Conservation (phyloP, 2,113 vertebrate species). For the Falcunculus frontatus region DNA sequence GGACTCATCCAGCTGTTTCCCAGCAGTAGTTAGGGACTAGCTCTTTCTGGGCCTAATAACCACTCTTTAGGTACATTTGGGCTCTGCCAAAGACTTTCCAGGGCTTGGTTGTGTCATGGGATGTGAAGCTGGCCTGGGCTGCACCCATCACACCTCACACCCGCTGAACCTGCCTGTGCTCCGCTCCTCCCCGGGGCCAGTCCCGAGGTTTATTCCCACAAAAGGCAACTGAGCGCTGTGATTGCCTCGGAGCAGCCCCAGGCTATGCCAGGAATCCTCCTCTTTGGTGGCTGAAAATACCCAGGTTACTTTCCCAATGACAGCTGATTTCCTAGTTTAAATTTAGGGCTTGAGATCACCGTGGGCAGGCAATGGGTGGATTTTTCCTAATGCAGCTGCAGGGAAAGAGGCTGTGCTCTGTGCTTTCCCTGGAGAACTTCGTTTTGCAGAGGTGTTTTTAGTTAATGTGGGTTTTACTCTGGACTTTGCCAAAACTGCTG, state of each 20-base stretch:
- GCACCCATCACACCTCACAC: not conserved
- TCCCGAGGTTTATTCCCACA: not conserved
- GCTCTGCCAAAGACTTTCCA: not conserved
- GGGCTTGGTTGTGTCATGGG: accelerated
- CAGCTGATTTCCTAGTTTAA: not conserved
- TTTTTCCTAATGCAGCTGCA: not conserved
- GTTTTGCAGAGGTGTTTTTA: not conserved
- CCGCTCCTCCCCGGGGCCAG: not conserved
- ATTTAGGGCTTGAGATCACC: not conserved
- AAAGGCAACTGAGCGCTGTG: not conserved
- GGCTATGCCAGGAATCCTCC: not conserved
- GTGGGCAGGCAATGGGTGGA: not conserved
- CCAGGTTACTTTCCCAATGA: not conserved
- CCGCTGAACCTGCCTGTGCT: not conserved
- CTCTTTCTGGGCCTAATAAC: not conserved
- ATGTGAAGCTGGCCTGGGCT: not conserved
- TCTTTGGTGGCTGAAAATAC: not conserved
- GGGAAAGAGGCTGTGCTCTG: not conserved
- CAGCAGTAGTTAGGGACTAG: no score
- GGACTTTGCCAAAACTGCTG: not conserved
- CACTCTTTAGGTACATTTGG: accelerated
- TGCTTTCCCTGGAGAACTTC: not conserved
- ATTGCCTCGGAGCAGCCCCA: not conserved
- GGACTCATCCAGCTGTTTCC: not conserved
- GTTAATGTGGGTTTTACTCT: not conserved